Evolutionary conservation across 2,888 invertebrate species (phyloP).

Genomic region (Rotaria sp.): DNA sequence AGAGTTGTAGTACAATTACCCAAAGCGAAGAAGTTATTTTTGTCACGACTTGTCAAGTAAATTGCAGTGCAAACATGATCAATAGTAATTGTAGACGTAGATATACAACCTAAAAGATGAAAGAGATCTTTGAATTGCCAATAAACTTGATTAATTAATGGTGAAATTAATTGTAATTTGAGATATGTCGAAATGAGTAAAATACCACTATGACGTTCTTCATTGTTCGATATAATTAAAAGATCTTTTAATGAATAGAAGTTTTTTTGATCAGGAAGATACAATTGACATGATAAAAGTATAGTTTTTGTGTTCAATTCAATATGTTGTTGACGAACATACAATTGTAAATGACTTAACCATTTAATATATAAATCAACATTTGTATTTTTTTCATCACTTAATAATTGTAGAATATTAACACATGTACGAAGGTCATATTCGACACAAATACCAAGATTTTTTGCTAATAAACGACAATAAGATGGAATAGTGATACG

Average conservation of each 20-base stretch:
- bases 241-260: conserved; percentile 17
- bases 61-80: not conserved
- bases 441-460: conserved; percentile 10
- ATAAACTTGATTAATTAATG: not conserved
- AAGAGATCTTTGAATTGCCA: conserved; percentile 30
- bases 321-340: not conserved
- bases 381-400: not conserved
- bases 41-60: not conserved
- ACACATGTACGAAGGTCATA: not conserved
- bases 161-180: conserved; percentile 16
- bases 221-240: not conserved
- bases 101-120: not conserved
- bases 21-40: not conserved
- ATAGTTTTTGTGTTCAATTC: not conserved
- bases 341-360: conserved; percentile 31
- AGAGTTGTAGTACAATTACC: not conserved
- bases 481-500: conserved; percentile 27
- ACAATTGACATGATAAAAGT: not conserved
- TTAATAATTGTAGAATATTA: conserved; percentile 19
- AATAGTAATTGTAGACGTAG: not conserved
- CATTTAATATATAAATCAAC: conserved; percentile 29
- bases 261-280: not conserved
- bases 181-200: conserved; percentile 31
- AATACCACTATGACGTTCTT: not conserved
- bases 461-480: not conserved